These are phyloP conservation scores for Smittia aterrima DNA, from an alignment of 2,888 invertebrate genomes.

Conservation along the genomic window DNA sequence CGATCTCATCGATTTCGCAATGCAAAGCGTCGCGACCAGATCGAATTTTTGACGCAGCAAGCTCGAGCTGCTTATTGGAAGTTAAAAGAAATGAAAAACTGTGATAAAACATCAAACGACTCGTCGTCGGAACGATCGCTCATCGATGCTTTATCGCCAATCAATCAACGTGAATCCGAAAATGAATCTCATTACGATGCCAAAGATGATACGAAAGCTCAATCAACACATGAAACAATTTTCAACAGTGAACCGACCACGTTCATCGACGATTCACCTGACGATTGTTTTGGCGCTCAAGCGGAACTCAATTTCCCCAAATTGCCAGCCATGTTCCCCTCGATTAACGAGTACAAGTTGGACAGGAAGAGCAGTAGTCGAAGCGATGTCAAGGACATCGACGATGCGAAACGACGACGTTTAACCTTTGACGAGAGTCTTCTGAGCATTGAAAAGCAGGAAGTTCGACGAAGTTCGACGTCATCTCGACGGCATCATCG, in stretches of 20 bases:
- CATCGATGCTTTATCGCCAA: too few relatives aligned
- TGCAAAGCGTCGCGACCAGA: constrained; percentile 16
- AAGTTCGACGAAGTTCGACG: background rate
- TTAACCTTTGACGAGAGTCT: constrained; percentile 42
- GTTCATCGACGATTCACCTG: constrained; percentile 6
- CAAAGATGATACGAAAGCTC: constrained; percentile 18
- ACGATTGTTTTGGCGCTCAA: background rate
- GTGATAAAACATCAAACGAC: constrained; percentile 15
- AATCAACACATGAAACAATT: background rate
- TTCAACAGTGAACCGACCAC: background rate
- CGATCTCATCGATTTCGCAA: constrained; percentile 3
- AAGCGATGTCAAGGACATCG: constrained; percentile 11
- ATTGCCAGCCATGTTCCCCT: constrained; percentile 28
- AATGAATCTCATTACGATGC: constrained; percentile 36
- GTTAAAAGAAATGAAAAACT: background rate
- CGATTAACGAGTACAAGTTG: constrained; percentile 38
- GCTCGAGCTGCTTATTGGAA: constrained; percentile 13
- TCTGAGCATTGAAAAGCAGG: constrained; percentile 38
- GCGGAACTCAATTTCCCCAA: constrained; percentile 22
- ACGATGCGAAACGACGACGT: constrained; percentile 32
- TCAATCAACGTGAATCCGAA: background rate
- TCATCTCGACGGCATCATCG: background rate
- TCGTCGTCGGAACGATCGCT: background rate
- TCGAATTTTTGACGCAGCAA: constrained; percentile 9
- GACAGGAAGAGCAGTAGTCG: constrained; percentile 25